A percentile compares a stretch with the other conserved stretches of the same genome.
phyloP scores from a whole-genome alignment of 1,140 invertebrate genomes.

The Sitobion miscanthi region DNA sequence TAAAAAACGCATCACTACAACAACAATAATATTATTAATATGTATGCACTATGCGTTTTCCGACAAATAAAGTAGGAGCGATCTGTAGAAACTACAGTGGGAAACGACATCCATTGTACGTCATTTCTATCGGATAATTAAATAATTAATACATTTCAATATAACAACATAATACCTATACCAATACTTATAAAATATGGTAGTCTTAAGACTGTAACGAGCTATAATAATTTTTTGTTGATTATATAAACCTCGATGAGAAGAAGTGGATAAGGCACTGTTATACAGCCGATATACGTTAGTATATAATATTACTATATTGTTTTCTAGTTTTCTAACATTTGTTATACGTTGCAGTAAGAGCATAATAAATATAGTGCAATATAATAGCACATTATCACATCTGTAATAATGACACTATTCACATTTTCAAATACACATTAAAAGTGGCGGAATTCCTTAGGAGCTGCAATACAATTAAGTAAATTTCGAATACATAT shows the following conservation, averaged over 20 bases:
- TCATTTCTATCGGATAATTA: not conserved
- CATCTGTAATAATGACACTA: not conserved
- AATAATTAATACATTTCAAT: not conserved
- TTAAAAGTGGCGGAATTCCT: not conserved
- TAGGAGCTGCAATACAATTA: not conserved
- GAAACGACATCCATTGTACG: not conserved
- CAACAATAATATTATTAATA: slow-evolving; percentile 10
- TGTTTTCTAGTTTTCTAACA: not conserved
- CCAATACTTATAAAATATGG: not conserved
- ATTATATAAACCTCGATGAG: not conserved
- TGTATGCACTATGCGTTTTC: not conserved
- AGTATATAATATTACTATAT: not conserved
- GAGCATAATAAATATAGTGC: not conserved
- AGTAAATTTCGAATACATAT: not conserved
- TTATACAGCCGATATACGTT: not conserved
- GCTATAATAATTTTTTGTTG: not conserved
- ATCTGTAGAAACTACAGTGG: not conserved
- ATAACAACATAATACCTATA: not conserved
- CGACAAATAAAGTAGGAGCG: not conserved
- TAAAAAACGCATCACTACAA: not conserved
- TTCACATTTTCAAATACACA: not conserved
- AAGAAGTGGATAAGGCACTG: not conserved
- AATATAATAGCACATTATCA: not conserved
- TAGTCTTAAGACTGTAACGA: not conserved
- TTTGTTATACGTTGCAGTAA: not conserved